A percentile compares a stretch with the other conserved stretches of the same genome.
These are phyloP conservation scores for Platyrinchus mystaceus DNA, from an alignment of 2,797 vertebrate genomes.

Conservation along the genomic window DNA sequence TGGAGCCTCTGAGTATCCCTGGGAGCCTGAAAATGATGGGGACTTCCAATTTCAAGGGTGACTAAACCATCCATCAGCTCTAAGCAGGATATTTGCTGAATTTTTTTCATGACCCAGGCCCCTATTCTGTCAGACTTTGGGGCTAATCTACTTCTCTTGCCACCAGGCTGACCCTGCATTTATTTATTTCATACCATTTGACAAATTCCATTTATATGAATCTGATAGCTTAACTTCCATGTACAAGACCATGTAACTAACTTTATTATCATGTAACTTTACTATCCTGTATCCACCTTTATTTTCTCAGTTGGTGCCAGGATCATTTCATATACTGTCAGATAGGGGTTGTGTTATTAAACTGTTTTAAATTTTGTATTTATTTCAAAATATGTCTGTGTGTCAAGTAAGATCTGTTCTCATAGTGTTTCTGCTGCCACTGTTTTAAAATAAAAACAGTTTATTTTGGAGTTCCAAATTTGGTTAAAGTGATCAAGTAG, in stretches of 20 bases:
- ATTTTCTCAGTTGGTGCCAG: background rate
- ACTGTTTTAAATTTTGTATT: background rate
- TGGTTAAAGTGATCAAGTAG: background rate
- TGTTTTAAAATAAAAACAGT: background rate
- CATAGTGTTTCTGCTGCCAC: background rate
- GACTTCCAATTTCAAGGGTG: background rate
- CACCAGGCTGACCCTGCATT: background rate
- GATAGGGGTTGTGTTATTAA: background rate
- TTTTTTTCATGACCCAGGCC: background rate
- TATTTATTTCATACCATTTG: background rate
- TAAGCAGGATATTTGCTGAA: background rate
- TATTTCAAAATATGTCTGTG: background rate
- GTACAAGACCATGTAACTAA: background rate
- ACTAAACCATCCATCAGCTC: background rate
- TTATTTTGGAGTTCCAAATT: background rate
- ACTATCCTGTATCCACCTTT: background rate
- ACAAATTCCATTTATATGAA: background rate
- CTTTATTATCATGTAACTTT: background rate
- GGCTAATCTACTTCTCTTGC: background rate
- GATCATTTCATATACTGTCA: background rate
- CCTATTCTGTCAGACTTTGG: background rate
- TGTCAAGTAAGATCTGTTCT: background rate
- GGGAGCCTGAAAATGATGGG: background rate
- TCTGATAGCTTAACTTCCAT: background rate
- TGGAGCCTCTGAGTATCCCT: background rate